Evolutionary conservation across 2,888 invertebrate genomes (phyloP), one percentile per base, ranked within the genome.

Genomic region (Liodrosophila aerea): DNA sequence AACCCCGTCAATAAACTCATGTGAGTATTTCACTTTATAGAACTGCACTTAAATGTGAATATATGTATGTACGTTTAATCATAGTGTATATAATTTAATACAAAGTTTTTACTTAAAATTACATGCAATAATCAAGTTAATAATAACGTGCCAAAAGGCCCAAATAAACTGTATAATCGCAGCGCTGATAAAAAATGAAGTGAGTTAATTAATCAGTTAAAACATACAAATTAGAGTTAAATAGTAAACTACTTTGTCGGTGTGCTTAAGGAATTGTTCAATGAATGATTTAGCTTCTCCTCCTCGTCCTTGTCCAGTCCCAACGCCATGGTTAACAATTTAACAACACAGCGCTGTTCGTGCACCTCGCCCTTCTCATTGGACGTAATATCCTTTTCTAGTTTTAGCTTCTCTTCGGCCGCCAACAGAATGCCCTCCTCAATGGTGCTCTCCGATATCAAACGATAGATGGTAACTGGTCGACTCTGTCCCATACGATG

Each of bases 341-440:
- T 93, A 9, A 95, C 93, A 7, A 97, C 95, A 77, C 95, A 95
- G 88, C 94, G 95, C 71, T 94, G 93, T 78, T 95, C 95, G 2
- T 93, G 92, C 5, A 87, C 83, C 44, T 87, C 85, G 13, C 92
- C 92, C 73, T 95, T 95, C 64, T 93, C 93, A 7, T 31, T 83
- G 11, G 85, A 73, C 40, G 88, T 88, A n/a, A 99, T 94, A 89
- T 98, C 96, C 87, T 94, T 93, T 89, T 98, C 98, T 16, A 99
- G 91, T 87, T 95, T 94, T 22, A 99, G 92, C 89, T 99, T 99
- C 87, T 96, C 96, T 88, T 95, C 94, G 13, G 97, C 97, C 82
- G 97, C 94, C 87, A 95, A 93, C 82, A 95, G 93, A 92, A 99
- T 98, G 31, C 95, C 96, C 89, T 98, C 98, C 89, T 98, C 98